Evolutionary conservation across 1,140 invertebrate genomes (phyloP), one percentile per base, ranked within the genome.

Genomic region (Drosophila insularis): DNA sequence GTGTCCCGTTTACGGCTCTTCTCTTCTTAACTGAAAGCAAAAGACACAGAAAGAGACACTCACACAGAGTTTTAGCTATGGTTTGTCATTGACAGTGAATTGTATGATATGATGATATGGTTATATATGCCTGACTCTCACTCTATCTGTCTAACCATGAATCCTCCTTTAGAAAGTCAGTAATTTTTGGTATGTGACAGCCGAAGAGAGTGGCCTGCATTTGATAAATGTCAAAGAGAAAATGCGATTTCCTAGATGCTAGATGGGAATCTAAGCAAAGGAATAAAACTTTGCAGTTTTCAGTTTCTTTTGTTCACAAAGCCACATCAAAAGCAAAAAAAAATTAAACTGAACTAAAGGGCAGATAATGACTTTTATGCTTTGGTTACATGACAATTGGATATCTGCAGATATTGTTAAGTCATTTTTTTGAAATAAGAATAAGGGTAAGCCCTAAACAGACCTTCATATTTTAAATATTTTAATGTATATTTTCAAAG

Each of bases 181-280:
- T 21, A 21, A 27, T 27, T 27, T 8, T 50, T 50, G 43, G 43
- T 27, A 27, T 53, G 62, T 74, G 74, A 79, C 82, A 86, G 84
- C 84, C 54, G 61, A 46, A 61, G 66, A 60, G 56, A 64, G 46
- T 75, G 71, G 59, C 53, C 82, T 87, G 79, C 84, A 80, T 53
- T 89, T 87, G 82, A 87, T 73, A 89, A 87, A 87, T 87, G 82
- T 65, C 56, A 60, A 56, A 17, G 8, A 5, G 43, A 39, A 27
- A 50, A 50, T 70, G 43, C 63, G 43, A 39, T 17, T 21, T 35
- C 2, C 13, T 50, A 50, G 10, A 35, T 35, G 8, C 13, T 50
- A 50, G 10, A 35, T 58, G 56, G 64, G 53, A 75, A 46, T 63
- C 39, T 10, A 58, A 35, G 65, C 7, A 19, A 46, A 8, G 6